These are phyloP conservation scores for Chiloscyllium punctatum DNA, from an alignment of 2,797 vertebrate genomes.

Conservation along the genomic window DNA sequence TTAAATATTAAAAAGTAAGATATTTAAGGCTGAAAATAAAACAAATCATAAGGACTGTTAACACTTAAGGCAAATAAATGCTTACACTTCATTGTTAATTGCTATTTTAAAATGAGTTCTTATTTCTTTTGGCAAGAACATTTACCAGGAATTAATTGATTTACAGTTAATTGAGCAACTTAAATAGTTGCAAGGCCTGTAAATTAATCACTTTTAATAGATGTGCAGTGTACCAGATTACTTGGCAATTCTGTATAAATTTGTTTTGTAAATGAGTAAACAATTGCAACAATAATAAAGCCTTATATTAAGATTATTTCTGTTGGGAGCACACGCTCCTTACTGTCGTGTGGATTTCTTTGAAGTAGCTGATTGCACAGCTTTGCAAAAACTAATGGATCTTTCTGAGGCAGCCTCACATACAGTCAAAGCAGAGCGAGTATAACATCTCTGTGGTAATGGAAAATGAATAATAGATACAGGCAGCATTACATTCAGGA, in stretches of 20 bases:
- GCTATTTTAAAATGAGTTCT: slow-evolving; percentile 27
- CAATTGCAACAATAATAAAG: not conserved
- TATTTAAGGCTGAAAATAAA: not conserved
- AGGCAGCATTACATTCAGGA: slow-evolving; percentile 21
- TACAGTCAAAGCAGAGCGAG: not conserved
- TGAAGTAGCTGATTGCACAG: slow-evolving; percentile 12
- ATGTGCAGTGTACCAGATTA: slow-evolving; percentile 12
- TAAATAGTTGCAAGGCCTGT: slow-evolving; percentile 8
- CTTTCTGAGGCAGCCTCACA: not conserved
- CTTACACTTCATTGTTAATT: slow-evolving; percentile 21
- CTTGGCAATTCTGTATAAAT: slow-evolving; percentile 23
- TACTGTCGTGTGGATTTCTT: not conserved
- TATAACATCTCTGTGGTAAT: slow-evolving; percentile 28
- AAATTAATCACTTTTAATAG: slow-evolving; percentile 35
- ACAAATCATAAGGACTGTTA: not conserved
- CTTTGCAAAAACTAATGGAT: slow-evolving; percentile 15
- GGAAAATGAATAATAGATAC: slow-evolving; percentile 37
- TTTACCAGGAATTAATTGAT: slow-evolving; percentile 32
- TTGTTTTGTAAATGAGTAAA: not conserved
- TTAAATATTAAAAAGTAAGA: not conserved
- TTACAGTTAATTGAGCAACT: slow-evolving; percentile 34
- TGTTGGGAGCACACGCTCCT: not conserved
- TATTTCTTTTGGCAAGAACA: slow-evolving; percentile 20
- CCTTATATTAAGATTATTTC: not conserved
- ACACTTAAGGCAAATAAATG: slow-evolving; percentile 15